A percentile compares a stretch with the other conserved stretches of the same genome.
Conservation (phyloP, 2,888 invertebrate species). For the Slavum lentiscoides region DNA sequence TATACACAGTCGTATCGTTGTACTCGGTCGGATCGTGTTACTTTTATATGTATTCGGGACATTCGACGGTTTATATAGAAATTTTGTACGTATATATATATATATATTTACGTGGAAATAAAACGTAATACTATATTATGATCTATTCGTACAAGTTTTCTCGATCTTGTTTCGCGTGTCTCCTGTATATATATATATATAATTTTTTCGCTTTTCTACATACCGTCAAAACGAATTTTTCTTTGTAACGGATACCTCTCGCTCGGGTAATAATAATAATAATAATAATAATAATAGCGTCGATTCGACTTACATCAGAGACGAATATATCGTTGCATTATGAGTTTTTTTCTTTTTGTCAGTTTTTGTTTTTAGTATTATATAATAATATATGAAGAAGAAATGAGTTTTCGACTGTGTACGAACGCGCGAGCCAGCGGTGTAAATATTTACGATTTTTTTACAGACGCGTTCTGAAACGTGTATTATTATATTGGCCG, state of each 20-base stretch:
- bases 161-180: neutral
- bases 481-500: neutral
- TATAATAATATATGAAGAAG: no score
- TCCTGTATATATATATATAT: no score
- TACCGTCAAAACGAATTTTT: neutral
- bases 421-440: neutral
- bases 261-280: neutral
- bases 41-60: no score
- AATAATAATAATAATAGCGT: neutral
- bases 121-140: no score
- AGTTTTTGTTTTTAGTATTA: neutral
- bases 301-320: neutral
- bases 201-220: neutral
- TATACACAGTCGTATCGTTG: neutral
- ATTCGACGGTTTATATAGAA: neutral
- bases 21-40: slow-evolving; percentile 9
- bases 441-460: slow-evolving; percentile 10
- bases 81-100: neutral
- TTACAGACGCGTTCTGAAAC: neutral
- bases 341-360: neutral
- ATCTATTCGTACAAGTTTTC: no score
- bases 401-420: neutral
- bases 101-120: neutral
- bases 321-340: neutral
- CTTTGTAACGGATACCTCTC: neutral